phyloP scores from a whole-genome alignment of 1,140 invertebrate genomes.

The Neodiprion virginianus region DNA sequence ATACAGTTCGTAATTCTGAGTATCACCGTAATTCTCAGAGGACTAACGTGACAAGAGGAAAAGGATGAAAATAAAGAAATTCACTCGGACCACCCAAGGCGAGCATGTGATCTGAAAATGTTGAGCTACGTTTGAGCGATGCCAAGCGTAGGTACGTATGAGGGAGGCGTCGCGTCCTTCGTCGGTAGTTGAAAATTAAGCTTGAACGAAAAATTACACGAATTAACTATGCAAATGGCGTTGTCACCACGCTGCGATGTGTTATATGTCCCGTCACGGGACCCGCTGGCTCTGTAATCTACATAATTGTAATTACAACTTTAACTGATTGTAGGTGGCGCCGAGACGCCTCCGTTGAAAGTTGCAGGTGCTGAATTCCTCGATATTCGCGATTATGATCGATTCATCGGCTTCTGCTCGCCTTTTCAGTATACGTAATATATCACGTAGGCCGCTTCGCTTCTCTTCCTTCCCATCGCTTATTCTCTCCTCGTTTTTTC shows the following conservation, averaged over 20 bases:
- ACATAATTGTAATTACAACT: slow-evolving; percentile 44
- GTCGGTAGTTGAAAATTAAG: slow-evolving; percentile 44
- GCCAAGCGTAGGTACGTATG: neutral
- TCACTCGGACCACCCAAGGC: slow-evolving; percentile 56
- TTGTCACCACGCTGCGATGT: slow-evolving; percentile 51
- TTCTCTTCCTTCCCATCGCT: neutral
- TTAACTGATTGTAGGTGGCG: slow-evolving; percentile 48
- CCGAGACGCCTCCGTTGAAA: slow-evolving; percentile 23
- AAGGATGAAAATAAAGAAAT: slow-evolving; percentile 41
- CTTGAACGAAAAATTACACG: slow-evolving; percentile 51
- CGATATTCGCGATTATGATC: slow-evolving; percentile 20
- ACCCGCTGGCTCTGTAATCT: slow-evolving; percentile 31
- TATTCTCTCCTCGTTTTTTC: neutral
- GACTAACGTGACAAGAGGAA: neutral
- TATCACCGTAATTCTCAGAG: slow-evolving; percentile 57
- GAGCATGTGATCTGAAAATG: neutral
- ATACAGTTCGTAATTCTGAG: slow-evolving; percentile 49
- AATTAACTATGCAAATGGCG: slow-evolving; percentile 52
- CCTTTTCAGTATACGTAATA: neutral
- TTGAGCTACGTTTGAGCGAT: neutral
- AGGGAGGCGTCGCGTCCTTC: neutral
- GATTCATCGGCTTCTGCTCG: neutral
- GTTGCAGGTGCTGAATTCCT: slow-evolving; percentile 44
- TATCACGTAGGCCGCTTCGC: neutral
- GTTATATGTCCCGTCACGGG: slow-evolving; percentile 38